A percentile compares a stretch with the other conserved stretches of the same genome.
These are phyloP conservation scores for Varecia variegata DNA, from an alignment of 2,797 vertebrate species.

Conservation along the genomic window DNA sequence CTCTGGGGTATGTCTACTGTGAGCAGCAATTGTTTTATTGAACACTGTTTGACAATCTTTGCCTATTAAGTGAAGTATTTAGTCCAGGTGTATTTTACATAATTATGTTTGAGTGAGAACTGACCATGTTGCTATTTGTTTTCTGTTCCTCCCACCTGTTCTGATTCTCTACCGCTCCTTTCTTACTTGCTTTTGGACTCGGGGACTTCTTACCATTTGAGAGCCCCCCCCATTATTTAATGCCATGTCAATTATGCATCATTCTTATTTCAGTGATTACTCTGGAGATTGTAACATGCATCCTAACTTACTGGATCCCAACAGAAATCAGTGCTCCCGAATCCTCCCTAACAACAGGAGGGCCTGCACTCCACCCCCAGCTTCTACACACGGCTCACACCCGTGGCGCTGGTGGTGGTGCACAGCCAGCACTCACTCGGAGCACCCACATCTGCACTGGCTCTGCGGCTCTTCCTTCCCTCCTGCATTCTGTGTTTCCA, in stretches of 20 bases:
- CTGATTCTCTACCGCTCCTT: neutral
- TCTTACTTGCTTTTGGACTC: constrained; percentile 7
- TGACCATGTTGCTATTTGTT: neutral
- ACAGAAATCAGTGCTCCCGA: neutral
- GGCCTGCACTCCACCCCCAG: neutral
- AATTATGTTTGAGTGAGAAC: neutral
- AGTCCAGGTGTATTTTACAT: neutral
- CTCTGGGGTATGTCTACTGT: neutral
- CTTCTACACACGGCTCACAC: neutral
- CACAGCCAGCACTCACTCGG: neutral
- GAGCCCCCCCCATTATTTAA: neutral
- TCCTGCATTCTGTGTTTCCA: neutral
- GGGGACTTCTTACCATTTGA: neutral
- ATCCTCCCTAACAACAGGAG: neutral
- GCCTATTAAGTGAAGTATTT: neutral
- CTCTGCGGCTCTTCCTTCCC: neutral
- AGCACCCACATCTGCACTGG: neutral
- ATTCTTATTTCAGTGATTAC: neutral
- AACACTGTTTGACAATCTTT: neutral
- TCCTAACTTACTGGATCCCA: neutral
- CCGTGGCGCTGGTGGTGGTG: neutral
- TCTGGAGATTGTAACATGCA: neutral
- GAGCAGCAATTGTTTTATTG: neutral
- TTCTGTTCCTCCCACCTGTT: neutral
- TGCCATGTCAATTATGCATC: neutral